A percentile compares a stretch with the other conserved stretches of the same genome.
Conservation (phyloP, 2,797 vertebrate species). For the Diplodus puntazzo region DNA sequence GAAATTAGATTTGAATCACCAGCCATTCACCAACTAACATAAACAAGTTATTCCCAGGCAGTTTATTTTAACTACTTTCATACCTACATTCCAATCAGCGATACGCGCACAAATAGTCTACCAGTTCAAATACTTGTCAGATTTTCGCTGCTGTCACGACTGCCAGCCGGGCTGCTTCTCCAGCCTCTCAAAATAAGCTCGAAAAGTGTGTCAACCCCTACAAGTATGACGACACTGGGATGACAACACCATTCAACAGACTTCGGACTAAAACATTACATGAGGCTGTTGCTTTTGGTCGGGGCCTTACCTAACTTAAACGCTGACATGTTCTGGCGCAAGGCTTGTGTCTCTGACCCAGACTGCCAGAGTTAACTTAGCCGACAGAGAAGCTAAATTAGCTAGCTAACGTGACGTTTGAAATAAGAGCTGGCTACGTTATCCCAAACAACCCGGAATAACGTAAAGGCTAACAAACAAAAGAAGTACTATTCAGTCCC, state of each 20-base stretch:
- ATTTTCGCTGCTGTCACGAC: conserved; percentile 34
- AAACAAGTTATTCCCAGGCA: background rate
- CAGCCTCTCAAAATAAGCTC: background rate
- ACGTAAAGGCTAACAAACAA: background rate
- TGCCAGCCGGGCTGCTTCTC: background rate
- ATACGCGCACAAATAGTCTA: conserved; percentile 19
- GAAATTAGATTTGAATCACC: conserved; percentile 2
- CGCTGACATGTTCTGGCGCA: conserved; percentile 1
- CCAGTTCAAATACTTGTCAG: conserved; percentile 18
- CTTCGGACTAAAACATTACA: background rate
- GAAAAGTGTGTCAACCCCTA: background rate
- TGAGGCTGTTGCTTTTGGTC: background rate
- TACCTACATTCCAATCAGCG: background rate
- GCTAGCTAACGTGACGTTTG: conserved; percentile 29
- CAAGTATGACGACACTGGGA: background rate
- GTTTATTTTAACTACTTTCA: background rate
- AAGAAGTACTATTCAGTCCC: no score
- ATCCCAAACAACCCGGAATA: background rate
- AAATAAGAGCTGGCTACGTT: conserved; percentile 1
- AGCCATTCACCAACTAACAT: background rate
- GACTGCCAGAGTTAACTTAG: conserved; percentile 23
- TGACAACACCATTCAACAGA: background rate
- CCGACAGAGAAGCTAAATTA: conserved; percentile 29
- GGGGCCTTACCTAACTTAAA: background rate
- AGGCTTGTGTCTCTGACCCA: conserved; percentile 11